A percentile compares a stretch with the other conserved stretches of the same genome.
Conservation (phyloP, 2,797 vertebrate genomes). For the Paramormyrops hopkinsi region DNA sequence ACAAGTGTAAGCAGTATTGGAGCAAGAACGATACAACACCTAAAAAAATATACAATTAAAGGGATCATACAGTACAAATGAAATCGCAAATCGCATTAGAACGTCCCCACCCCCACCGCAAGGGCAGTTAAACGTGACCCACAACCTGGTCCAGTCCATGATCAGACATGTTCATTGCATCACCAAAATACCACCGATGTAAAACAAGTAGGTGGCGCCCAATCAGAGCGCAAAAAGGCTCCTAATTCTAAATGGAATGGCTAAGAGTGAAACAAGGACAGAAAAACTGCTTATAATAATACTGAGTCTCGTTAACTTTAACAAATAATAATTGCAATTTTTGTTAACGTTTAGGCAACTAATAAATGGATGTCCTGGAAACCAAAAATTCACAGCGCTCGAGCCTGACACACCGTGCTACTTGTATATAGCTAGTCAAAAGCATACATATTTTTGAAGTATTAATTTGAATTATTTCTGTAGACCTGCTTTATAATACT, state of each 20-base stretch:
- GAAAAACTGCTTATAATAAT: not conserved
- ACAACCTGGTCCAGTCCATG: not conserved
- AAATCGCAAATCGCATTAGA: not conserved
- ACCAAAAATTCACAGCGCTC: not conserved
- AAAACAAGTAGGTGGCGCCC: not conserved
- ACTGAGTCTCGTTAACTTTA: not conserved
- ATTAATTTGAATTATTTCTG: not conserved
- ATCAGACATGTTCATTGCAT: slow-evolving; percentile 2
- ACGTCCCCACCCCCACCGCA: not conserved
- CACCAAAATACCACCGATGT: not conserved
- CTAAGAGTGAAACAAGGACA: not conserved
- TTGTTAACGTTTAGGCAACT: not conserved
- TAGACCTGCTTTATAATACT: not conserved
- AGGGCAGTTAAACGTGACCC: not conserved
- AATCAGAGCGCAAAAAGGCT: not conserved
- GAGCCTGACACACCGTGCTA: not conserved
- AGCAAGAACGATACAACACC: not conserved
- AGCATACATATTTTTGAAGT: not conserved
- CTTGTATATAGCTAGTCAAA: not conserved
- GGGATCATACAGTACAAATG: not conserved
- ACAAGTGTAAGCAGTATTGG: not conserved
- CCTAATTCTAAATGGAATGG: not conserved
- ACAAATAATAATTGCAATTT: not conserved
- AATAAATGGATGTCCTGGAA: not conserved
- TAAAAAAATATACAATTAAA: not conserved